phyloP scores from a whole-genome alignment of 2,797 vertebrate genomes.

The Acridotheres tristis region DNA sequence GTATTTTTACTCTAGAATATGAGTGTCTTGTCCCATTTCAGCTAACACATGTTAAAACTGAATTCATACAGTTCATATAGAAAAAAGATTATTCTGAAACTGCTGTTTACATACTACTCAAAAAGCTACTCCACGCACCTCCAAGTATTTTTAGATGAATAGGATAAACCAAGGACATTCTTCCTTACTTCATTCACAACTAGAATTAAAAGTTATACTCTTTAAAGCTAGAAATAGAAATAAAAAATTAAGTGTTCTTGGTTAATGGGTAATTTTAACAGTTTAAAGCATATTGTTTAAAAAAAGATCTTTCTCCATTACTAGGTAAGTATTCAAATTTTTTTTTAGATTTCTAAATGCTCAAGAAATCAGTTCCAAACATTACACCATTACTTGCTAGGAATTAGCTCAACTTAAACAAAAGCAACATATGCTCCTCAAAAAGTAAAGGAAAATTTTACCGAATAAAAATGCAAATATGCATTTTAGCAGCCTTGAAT shows the following conservation, averaged over 20 bases:
- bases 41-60: not conserved
- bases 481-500: slow-evolving; percentile 92
- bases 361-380: not conserved
- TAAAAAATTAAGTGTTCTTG: not conserved
- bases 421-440: slow-evolving; percentile 37
- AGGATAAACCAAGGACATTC: not conserved
- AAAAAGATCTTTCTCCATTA: not conserved
- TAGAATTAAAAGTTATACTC: not conserved
- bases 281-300: not conserved
- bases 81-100: not conserved
- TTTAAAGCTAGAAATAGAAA: not conserved
- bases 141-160: not conserved
- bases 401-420: slow-evolving; percentile 63
- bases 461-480: slow-evolving; percentile 97
- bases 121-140: not conserved
- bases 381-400: slow-evolving; percentile 34
- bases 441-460: slow-evolving; percentile 85
- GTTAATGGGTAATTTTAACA: not conserved
- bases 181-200: not conserved
- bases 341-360: not conserved
- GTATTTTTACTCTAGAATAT: not conserved
- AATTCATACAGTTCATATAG: not conserved
- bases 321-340: not conserved
- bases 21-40: not conserved
- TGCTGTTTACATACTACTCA: not conserved